phyloP scores from a whole-genome alignment of 2,113 vertebrate genomes.

The Lamprotornis superbus region DNA sequence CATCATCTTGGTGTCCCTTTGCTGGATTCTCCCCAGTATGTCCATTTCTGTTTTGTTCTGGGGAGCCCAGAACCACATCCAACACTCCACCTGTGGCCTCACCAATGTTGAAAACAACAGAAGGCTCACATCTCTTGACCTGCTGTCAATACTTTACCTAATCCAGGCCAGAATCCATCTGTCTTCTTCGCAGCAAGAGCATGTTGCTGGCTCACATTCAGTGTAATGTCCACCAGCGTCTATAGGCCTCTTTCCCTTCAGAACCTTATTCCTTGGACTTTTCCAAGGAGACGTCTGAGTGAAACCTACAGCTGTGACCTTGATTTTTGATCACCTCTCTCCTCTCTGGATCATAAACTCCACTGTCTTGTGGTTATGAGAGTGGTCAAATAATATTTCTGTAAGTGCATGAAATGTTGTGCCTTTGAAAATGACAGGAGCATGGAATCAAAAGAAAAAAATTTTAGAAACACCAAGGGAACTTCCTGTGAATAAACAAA shows the following conservation, averaged over 20 bases:
- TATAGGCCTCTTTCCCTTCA: background rate
- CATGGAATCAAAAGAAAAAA: background rate
- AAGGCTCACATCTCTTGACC: background rate
- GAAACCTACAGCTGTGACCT: background rate
- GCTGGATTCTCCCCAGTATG: background rate
- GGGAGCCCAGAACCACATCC: background rate
- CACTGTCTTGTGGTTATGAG: background rate
- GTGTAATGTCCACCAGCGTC: background rate
- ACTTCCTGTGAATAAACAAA: background rate
- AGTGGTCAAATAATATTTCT: background rate
- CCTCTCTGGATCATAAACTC: background rate
- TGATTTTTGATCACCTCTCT: background rate
- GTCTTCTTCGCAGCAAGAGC: background rate
- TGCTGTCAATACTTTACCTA: background rate
- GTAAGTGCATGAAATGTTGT: background rate
- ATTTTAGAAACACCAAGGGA: background rate
- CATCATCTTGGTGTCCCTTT: background rate
- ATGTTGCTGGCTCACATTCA: background rate
- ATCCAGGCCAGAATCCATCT: background rate
- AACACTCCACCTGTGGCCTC: background rate
- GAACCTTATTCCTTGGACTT: background rate
- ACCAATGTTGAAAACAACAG: background rate
- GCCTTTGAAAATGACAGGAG: background rate
- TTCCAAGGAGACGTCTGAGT: background rate
- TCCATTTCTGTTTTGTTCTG: background rate